Conservation (phyloP, 2,888 invertebrate genomes). For the Thereva nobilitata region DNA sequence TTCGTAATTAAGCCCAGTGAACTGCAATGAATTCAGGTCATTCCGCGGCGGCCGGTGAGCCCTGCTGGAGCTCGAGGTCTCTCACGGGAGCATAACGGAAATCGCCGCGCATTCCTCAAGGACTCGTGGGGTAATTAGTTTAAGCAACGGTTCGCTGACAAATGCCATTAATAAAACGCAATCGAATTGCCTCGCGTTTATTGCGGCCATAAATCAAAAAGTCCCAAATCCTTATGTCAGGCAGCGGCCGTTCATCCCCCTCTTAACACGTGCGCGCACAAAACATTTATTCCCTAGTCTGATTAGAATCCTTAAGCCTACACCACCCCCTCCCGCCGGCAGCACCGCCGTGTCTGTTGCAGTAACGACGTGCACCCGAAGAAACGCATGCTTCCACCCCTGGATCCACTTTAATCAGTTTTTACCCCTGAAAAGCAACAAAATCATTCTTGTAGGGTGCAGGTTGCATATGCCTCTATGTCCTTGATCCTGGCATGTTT, state of each 20-base stretch:
- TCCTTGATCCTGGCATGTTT: neutral
- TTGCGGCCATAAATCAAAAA: constrained; percentile 56
- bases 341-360: too few species aligned
- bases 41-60: too few species aligned
- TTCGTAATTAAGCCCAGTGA: too few species aligned
- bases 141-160: constrained; percentile 38
- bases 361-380: constrained; percentile 21
- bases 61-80: too few species aligned
- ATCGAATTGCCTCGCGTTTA: constrained; percentile 48
- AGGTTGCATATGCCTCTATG: constrained; percentile 36
- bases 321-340: neutral
- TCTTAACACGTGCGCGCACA: constrained; percentile 41
- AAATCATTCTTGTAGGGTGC: constrained; percentile 5
- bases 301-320: constrained; percentile 41
- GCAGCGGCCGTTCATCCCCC: constrained; percentile 16
- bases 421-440: constrained; percentile 16
- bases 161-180: constrained; percentile 39
- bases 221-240: constrained; percentile 47
- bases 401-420: neutral
- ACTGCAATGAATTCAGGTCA: too few species aligned
- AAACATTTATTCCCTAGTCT: constrained; percentile 39
- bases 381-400: neutral
- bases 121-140: constrained; percentile 3
- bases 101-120: neutral
- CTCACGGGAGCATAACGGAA: neutral